Conservation (phyloP, 2,113 vertebrate species). For the Xenus cinereus region DNA sequence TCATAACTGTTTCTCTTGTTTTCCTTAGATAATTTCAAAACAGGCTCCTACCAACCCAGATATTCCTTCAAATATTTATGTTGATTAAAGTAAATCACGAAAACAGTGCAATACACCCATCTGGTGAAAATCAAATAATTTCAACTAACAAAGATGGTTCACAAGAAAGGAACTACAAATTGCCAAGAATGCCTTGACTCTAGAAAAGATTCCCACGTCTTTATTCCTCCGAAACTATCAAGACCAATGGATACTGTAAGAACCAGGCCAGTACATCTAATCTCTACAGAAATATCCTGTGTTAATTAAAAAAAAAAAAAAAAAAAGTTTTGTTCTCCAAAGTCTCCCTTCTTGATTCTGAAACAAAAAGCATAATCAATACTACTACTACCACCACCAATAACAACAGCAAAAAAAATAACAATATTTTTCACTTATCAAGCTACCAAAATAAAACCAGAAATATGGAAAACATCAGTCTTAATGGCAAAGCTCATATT, state of each 20-base stretch:
- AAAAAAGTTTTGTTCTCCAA: background rate
- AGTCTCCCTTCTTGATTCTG: background rate
- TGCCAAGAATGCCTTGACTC: background rate
- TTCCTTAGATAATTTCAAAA: background rate
- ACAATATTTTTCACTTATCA: background rate
- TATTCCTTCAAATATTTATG: constrained; percentile 23
- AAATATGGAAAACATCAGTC: background rate
- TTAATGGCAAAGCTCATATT: background rate
- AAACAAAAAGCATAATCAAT: background rate
- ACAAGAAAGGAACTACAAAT: background rate
- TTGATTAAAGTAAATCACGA: constrained; percentile 65
- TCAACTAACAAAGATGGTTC: background rate
- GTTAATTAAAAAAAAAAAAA: background rate
- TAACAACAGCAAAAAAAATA: background rate
- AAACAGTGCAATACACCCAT: constrained; percentile 56
- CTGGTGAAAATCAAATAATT: constrained; percentile 41
- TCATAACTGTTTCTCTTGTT: background rate
- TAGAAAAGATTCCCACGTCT: background rate
- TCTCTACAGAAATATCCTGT: background rate
- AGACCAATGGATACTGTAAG: background rate
- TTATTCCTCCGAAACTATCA: background rate
- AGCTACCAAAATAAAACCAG: background rate
- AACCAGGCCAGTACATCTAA: background rate
- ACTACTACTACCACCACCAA: background rate
- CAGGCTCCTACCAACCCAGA: background rate